These are phyloP conservation scores for Scophthalmus maximus DNA, from an alignment of 2,113 vertebrate genomes.

Conservation along the genomic window DNA sequence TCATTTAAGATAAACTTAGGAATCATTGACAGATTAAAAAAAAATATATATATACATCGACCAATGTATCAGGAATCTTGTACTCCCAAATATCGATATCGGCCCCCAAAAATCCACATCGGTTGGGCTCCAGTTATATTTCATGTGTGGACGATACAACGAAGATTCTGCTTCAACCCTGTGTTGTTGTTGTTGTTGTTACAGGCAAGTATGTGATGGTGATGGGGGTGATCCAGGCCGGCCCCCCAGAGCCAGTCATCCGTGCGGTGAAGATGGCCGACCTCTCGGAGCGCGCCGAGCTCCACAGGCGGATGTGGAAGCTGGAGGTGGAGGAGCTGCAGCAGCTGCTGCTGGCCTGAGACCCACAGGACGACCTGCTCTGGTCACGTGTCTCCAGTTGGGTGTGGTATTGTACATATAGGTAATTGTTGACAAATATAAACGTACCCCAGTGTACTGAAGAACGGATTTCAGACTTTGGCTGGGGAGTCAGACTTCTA, in stretches of 20 bases:
- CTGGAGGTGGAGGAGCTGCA: conserved; percentile 94
- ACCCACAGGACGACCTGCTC: not conserved
- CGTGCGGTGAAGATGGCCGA: conserved; percentile 94
- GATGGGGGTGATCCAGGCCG: conserved; percentile 88
- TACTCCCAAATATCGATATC: no score
- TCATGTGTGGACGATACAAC: no score
- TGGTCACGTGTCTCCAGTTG: not conserved
- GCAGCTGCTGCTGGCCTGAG: conserved; percentile 76
- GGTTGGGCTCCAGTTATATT: no score
- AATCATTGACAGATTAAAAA: no score
- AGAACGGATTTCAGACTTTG: not conserved
- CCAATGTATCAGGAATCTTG: no score
- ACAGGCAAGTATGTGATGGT: conserved; percentile 96
- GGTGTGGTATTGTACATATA: no score
- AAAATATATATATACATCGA: no score
- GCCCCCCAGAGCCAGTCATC: conserved; percentile 88
- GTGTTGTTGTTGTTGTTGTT: conserved; percentile 6
- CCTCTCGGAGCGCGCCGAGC: conserved; percentile 84
- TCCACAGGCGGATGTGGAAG: conserved; percentile 88
- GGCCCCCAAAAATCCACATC: no score
- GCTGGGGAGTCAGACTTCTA: not conserved
- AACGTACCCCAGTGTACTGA: not conserved
- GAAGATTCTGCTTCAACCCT: no score
- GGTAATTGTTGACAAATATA: not conserved
- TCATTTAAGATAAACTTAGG: no score